These are phyloP conservation scores for Ametastegia equiseti DNA, from an alignment of 2,888 invertebrate species.

Conservation along the genomic window DNA sequence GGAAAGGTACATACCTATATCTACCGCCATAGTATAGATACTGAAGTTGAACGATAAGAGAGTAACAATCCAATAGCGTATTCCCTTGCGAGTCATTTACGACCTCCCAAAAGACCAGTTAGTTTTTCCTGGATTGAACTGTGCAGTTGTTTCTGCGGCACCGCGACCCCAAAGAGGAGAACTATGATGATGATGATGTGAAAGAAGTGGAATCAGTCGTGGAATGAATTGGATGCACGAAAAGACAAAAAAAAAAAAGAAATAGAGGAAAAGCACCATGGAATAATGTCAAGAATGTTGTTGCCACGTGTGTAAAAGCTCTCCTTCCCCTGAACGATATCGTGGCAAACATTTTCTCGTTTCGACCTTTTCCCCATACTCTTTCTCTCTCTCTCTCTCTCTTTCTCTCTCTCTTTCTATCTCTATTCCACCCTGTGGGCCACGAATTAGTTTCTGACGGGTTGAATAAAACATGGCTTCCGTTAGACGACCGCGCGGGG, in stretches of 20 bases:
- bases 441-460: slow-evolving; percentile 43
- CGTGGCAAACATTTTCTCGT: slow-evolving; percentile 32
- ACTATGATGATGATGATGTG: background rate
- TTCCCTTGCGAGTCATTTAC: slow-evolving; percentile 29
- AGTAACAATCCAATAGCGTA: slow-evolving; percentile 21
- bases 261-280: too few relatives aligned
- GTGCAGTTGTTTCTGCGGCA: background rate
- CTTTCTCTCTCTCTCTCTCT: slow-evolving; percentile 53
- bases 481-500: background rate
- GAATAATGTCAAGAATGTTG: too few relatives aligned
- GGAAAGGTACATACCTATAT: background rate
- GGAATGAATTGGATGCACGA: too few relatives aligned
- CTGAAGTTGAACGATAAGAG: slow-evolving; percentile 35
- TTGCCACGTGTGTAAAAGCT: slow-evolving; percentile 51
- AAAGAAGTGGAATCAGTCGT: too few relatives aligned
- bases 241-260: too few relatives aligned
- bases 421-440: slow-evolving; percentile 40
- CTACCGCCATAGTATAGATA: background rate
- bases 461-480: slow-evolving; percentile 45
- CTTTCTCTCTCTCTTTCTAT: slow-evolving; percentile 53
- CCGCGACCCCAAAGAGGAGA: background rate
- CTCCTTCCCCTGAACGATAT: slow-evolving; percentile 43
- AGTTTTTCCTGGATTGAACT: slow-evolving; percentile 9
- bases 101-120: slow-evolving; percentile 29
- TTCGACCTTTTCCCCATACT: background rate